Evolutionary conservation across 1,140 invertebrate genomes (phyloP).

Genomic region (Amphibalanus amphitrite): DNA sequence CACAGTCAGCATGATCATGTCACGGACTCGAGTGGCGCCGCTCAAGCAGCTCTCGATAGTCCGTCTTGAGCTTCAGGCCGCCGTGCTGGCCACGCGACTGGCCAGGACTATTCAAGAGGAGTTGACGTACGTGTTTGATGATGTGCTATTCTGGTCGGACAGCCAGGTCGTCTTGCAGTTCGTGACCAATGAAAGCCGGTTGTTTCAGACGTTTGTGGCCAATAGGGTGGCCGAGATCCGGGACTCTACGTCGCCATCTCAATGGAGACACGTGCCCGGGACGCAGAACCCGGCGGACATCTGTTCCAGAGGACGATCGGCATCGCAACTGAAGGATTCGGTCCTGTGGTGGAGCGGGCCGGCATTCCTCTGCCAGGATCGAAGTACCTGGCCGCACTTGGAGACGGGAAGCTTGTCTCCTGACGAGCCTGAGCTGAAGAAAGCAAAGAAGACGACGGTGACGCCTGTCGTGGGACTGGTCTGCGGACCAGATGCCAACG

Average conservation of each 20-base stretch:
- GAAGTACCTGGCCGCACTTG: not conserved
- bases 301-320: constrained; percentile 3
- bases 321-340: not conserved
- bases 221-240: constrained; percentile 18
- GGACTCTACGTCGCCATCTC: constrained; percentile 7
- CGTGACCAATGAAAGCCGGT: constrained; percentile 3
- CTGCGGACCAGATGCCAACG: not conserved
- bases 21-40: constrained; percentile 27
- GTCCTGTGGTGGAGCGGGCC: not conserved
- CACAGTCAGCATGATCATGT: constrained; percentile 19
- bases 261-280: constrained; percentile 16
- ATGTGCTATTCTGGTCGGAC: constrained; percentile 16
- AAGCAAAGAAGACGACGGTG: not conserved
- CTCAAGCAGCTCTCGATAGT: constrained; percentile 24
- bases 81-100: constrained; percentile 24
- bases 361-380: not conserved
- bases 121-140: constrained; percentile 3
- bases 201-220: constrained; percentile 15
- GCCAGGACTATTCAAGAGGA: constrained; percentile 7
- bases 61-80: constrained; percentile 29
- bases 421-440: not conserved
- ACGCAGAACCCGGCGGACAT: constrained; percentile 17
- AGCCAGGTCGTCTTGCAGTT: constrained; percentile 5
- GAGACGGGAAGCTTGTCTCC: not conserved
- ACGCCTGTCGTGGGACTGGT: not conserved